Evolutionary conservation across 2,113 vertebrate species (phyloP).

Genomic region (Gracilinanus agilis): DNA sequence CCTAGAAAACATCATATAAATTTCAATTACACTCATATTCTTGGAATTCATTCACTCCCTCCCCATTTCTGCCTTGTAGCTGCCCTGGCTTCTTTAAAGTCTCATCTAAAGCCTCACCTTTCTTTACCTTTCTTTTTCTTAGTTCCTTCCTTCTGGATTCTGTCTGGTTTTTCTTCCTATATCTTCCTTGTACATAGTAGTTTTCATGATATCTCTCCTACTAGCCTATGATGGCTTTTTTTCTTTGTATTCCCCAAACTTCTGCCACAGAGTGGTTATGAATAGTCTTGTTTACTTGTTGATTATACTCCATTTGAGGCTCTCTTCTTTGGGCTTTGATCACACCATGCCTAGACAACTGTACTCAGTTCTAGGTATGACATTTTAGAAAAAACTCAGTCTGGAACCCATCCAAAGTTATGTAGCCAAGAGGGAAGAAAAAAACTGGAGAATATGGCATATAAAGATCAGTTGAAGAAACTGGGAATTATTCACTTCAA

Average conservation of each 20-base stretch:
- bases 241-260: not conserved
- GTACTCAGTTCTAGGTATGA: not conserved
- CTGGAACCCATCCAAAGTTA: not conserved
- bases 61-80: not conserved
- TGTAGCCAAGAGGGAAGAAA: not conserved
- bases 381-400: not conserved
- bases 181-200: not conserved
- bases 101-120: not conserved
- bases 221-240: not conserved
- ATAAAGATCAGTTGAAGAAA: not conserved
- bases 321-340: not conserved
- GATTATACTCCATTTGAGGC: not conserved
- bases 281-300: not conserved
- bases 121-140: not conserved
- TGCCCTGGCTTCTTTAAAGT: not conserved
- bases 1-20: not conserved
- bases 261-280: not conserved
- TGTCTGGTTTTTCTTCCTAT: not conserved
- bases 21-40: not conserved
- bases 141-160: not conserved
- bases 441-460: not conserved
- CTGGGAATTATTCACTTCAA: not conserved
- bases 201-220: not conserved
- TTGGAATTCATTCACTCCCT: not conserved
- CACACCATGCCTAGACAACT: not conserved